Conservation (phyloP, 2,888 invertebrate species). For the Crocallis elinguaria region DNA sequence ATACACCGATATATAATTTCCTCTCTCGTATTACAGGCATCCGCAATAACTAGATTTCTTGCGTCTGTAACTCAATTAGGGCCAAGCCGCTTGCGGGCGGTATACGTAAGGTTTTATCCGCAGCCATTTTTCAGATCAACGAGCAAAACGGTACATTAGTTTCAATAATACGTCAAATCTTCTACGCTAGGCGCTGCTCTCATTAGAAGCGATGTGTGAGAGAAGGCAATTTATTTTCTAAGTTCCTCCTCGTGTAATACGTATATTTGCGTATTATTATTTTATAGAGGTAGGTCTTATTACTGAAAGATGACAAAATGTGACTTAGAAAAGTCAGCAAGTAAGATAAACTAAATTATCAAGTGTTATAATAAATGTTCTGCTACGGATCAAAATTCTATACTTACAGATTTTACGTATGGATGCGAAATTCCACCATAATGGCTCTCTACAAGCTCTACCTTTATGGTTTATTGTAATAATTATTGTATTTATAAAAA, state of each 20-base stretch:
- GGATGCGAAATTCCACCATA: no score
- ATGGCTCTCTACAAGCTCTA: no score
- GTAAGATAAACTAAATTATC: no score
- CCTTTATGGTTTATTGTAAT: no score
- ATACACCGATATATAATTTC: constrained; percentile 17
- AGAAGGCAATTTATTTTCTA: background rate
- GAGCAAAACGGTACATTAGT: constrained; percentile 18
- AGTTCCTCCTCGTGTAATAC: no score
- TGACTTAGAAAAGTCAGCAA: no score
- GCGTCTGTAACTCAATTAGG: constrained; percentile 53
- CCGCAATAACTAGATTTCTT: constrained; percentile 35
- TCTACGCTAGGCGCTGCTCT: background rate
- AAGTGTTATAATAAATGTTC: no score
- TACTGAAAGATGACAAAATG: no score
- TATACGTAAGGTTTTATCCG: constrained; percentile 33
- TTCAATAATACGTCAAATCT: constrained; percentile 19
- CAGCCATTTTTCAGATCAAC: constrained; percentile 45
- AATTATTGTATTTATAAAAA: no score
- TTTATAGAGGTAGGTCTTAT: no score
- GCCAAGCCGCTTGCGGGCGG: constrained; percentile 31
- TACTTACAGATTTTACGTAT: no score
- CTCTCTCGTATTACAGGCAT: constrained; percentile 20
- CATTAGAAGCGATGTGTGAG: background rate
- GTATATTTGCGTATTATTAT: background rate
- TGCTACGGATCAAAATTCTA: no score